Base-by-base conservation (phyloP, 2,888 invertebrate genomes). In the Chalcis sispes region DNA sequence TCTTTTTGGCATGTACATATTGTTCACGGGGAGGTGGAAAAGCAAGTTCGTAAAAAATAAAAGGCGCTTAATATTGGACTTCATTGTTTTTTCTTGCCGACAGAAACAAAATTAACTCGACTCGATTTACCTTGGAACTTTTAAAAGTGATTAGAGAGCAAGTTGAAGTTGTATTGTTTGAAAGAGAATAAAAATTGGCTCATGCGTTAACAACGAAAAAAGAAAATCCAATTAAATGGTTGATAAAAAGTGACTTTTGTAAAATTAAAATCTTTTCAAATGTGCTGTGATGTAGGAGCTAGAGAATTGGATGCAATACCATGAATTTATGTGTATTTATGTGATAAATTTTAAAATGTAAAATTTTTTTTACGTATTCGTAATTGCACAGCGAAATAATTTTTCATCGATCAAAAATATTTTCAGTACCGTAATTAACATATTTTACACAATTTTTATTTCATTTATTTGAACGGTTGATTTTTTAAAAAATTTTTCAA, bases 161-260 rank as follows among this genome's bases (percentile, higher is more conserved):
- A 73, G 61, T 67, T 73, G 61, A 73, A 73, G 59, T 73, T 73
- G 42, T 58, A 73, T 73, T 73, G 66, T 67, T 13, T 27, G 58
- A 59, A 50, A 50, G 50, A 27, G 40, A 66, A 65, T 40, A 72
- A 59, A 65, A 66, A 72, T 65, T 8, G 52, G 40, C 27, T n/a
- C 15, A 13, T 36, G 36, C 50, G 46, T 10, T 8, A 42, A 23
- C 8, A n/a, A 13, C 23, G n/a, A 23, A 32, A 32, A 29, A 23
- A 18, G 29, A 46, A 58, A 64, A 58, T 1, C 36, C 36, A 64
- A 65, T 48, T 54, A 65, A 72, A 65, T 48, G 25, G 13, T 42
- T 42, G 42, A 13, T 32, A 8, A 32, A 32, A 32, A 32, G 3
- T 3, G 8, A 32, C 32, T 32, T 5, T 32, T 32, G 8, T 32